Conservation (phyloP, 2,888 invertebrate genomes). For the Mythimna pallens region DNA sequence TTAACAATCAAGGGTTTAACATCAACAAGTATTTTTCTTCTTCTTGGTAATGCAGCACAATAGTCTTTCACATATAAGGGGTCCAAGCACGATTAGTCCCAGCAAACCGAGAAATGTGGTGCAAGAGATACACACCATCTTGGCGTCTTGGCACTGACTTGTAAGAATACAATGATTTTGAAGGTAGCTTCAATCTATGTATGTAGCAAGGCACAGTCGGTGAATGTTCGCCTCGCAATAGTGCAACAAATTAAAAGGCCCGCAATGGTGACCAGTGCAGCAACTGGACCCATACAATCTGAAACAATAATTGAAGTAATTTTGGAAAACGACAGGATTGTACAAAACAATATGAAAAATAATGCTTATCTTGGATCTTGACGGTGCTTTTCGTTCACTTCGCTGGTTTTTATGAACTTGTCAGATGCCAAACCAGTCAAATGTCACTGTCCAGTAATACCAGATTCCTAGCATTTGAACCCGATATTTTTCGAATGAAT, state of each 20-base stretch:
- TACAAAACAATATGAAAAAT: constrained; percentile 48
- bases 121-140: constrained; percentile 49
- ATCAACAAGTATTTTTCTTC: neutral
- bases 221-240: constrained; percentile 13
- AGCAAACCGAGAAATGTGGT: constrained; percentile 27
- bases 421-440: constrained; percentile 14
- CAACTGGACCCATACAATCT: constrained; percentile 62
- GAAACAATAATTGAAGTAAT: constrained; percentile 77
- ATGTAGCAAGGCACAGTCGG: constrained; percentile 21
- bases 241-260: constrained; percentile 36
- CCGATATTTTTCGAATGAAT: constrained; percentile 4
- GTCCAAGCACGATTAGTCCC: constrained; percentile 45
- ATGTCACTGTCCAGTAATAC: neutral
- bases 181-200: constrained; percentile 3
- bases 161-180: neutral
- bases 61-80: constrained; percentile 50
- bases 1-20: constrained; percentile 5
- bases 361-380: constrained; percentile 65
- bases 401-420: constrained; percentile 17
- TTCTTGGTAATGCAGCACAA: constrained; percentile 31
- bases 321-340: constrained; percentile 71
- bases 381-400: constrained; percentile 38
- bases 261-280: constrained; percentile 8
- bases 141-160: constrained; percentile 7
- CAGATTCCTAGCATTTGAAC: neutral